phyloP scores from a whole-genome alignment of 2,797 vertebrate species.

The Hapalemur alaotrensis region DNA sequence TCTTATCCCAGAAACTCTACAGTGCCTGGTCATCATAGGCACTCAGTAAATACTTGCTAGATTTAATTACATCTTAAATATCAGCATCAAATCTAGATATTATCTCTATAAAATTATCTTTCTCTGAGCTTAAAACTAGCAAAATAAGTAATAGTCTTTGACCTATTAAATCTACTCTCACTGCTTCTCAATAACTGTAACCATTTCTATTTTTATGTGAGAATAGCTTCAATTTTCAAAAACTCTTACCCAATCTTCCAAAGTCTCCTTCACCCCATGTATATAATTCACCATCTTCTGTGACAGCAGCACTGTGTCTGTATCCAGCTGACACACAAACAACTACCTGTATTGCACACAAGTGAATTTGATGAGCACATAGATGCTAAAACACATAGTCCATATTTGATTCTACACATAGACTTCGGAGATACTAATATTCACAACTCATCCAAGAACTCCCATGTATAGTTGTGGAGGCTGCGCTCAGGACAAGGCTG shows the following conservation, averaged over 20 bases:
- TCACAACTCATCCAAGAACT: background rate
- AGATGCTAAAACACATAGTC: background rate
- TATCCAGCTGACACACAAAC: constrained; percentile 90
- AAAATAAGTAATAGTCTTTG: background rate
- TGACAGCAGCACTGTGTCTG: constrained; percentile 89
- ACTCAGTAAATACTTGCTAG: background rate
- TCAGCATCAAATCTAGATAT: constrained; percentile 34
- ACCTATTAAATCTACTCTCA: background rate
- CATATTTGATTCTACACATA: background rate
- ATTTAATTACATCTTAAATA: constrained; percentile 57
- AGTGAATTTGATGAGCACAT: background rate
- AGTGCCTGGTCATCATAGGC: background rate
- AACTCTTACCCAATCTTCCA: constrained; percentile 87
- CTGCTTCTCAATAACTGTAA: constrained; percentile 25
- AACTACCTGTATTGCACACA: constrained; percentile 82
- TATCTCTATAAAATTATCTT: constrained; percentile 36
- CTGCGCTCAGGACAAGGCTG: background rate
- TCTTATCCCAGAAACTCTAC: constrained; percentile 23
- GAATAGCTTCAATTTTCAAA: constrained; percentile 38
- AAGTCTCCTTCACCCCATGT: constrained; percentile 91
- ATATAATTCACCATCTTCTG: constrained; percentile 90
- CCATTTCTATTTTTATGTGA: constrained; percentile 41
- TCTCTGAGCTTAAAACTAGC: constrained; percentile 43
- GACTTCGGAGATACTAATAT: background rate
- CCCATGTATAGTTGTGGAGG: background rate